These are phyloP conservation scores for Jaculus jaculus DNA, from an alignment of 2,113 vertebrate species.

Conservation along the genomic window DNA sequence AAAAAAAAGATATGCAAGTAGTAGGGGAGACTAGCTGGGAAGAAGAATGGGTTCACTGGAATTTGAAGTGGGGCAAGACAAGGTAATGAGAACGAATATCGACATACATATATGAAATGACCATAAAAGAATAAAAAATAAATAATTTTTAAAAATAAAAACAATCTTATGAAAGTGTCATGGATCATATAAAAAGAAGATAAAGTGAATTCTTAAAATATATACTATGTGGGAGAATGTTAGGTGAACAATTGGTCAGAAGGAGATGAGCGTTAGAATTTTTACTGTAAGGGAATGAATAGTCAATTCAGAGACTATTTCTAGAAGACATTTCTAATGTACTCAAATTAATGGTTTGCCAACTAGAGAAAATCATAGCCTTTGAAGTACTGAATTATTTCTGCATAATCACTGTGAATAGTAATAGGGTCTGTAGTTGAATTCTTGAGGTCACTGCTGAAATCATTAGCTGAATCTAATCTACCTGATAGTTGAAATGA, in stretches of 20 bases:
- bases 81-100: too few species aligned
- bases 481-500: background rate
- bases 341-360: constrained; percentile 12
- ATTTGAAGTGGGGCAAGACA: too few species aligned
- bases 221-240: background rate
- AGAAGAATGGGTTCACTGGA: too few species aligned
- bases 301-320: background rate
- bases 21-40: too few species aligned
- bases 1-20: too few species aligned
- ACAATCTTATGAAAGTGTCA: background rate
- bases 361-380: background rate
- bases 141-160: too few species aligned
- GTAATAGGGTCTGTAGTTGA: background rate
- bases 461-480: background rate
- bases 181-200: background rate
- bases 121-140: too few species aligned
- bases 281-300: background rate
- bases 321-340: background rate
- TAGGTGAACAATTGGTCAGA: background rate
- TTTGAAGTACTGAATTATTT: background rate
- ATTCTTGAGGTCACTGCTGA: background rate
- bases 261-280: background rate
- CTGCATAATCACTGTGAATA: background rate
- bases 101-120: too few species aligned
- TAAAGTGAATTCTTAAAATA: background rate